These are phyloP conservation scores for Glareola pratincola DNA, from an alignment of 2,113 vertebrate genomes.

Conservation along the genomic window DNA sequence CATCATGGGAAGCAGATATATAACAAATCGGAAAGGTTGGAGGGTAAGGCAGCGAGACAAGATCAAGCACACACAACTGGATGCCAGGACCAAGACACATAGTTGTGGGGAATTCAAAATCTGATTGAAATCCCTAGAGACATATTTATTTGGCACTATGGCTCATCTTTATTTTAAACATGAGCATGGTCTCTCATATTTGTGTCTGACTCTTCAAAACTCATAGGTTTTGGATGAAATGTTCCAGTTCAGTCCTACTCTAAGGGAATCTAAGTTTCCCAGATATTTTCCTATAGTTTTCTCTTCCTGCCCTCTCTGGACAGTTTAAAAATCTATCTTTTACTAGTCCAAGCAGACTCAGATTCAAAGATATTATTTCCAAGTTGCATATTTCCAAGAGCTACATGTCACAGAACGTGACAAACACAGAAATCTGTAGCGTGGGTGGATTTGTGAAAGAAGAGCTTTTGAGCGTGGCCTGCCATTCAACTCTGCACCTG, in stretches of 20 bases:
- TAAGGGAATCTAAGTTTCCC: constrained; percentile 31
- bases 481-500: constrained; percentile 72
- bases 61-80: background rate
- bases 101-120: constrained; percentile 9
- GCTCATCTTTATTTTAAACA: background rate
- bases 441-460: constrained; percentile 71
- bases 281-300: constrained; percentile 10
- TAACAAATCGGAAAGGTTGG: background rate
- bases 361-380: constrained; percentile 49
- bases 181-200: background rate
- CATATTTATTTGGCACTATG: background rate
- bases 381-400: constrained; percentile 51
- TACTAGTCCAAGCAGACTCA: constrained; percentile 23
- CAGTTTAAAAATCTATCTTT: constrained; percentile 39
- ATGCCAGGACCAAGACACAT: background rate
- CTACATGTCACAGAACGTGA: constrained; percentile 65
- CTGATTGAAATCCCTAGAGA: background rate
- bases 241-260: background rate
- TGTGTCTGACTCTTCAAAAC: background rate
- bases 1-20: background rate
- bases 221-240: background rate
- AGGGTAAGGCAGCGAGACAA: background rate
- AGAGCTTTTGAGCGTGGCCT: constrained; percentile 68
- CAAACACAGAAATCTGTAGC: constrained; percentile 60
- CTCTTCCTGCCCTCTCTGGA: constrained; percentile 13